Evolutionary conservation across 2,797 vertebrate species (phyloP), one percentile per base, ranked within the genome.

Genomic region (Myotis planiceps): DNA sequence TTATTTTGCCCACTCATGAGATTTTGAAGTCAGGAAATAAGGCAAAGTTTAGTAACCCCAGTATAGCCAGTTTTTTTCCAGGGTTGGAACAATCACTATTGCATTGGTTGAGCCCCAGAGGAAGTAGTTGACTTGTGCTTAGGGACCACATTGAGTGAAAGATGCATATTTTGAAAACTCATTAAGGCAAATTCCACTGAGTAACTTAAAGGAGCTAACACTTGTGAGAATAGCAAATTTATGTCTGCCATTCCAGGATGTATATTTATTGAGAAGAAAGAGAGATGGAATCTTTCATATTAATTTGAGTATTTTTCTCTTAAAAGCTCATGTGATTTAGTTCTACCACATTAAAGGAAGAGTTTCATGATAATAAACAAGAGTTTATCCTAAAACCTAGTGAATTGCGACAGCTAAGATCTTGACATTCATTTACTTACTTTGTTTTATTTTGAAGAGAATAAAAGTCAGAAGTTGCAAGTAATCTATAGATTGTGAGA

Each of bases 381-480:
- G 2, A 39, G 1, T 71, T 10, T 81, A 92, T 90, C 29, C 53
- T 94, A 88, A 92, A 93, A 78, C 13, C 32, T 80, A 74, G 78
- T 75, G 71, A 72, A 86, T 79, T 93, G 45, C 37, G 18, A 55
- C n/a, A 72, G 6, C 47, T 81, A 21, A 85, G 42, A 68, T 76
- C 34, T 84, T 96, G 47, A 29, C 58, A 27, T 74, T 91, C 14
- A n/a, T 37, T 80, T 71, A 68, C 47, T 15, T 79, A 39, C 45
- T 15, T 47, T 81, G 19, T 95, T 86, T 86, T 81, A 80, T 75
- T 81, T 47, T 47, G 18, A 78, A 85, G 53, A 92, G 55, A 66
- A 58, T 39, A 18, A 75, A 95, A 71, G 25, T 51, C 32, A 45
- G 0, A 85, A 58, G 45, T 81, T 76, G n/a, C 66, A 81, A 81